Evolutionary conservation across 2,888 invertebrate species (phyloP).

Genomic region (Malthinus flaveolus): DNA sequence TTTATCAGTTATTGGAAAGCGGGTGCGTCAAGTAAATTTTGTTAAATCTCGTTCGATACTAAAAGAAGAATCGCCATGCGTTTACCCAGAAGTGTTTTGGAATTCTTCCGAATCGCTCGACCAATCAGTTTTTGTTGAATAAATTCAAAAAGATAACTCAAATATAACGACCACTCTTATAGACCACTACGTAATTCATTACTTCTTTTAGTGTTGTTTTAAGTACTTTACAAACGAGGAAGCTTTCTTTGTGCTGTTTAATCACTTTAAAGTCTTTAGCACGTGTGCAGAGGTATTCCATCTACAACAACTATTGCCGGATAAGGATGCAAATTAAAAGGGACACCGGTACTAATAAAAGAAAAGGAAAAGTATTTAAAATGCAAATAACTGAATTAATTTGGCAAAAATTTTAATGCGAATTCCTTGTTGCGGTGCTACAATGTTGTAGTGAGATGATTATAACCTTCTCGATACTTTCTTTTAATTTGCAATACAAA

Average conservation of each 20-base stretch:
- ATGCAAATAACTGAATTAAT: too few relatives aligned
- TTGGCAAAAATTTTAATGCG: neutral
- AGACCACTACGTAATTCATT: conserved; percentile 14
- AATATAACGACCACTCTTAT: conserved; percentile 9
- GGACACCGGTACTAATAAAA: too few relatives aligned
- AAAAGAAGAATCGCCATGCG: neutral
- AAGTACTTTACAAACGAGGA: conserved; percentile 16
- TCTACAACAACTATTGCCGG: too few relatives aligned
- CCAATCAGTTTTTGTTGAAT: neutral
- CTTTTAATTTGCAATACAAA: conserved; percentile 5
- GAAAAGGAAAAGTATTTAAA: too few relatives aligned
- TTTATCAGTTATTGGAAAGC: too few relatives aligned
- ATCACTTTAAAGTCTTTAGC: neutral
- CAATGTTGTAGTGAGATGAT: neutral
- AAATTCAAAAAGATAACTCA: neutral
- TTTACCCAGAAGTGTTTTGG: conserved; percentile 6
- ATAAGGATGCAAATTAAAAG: too few relatives aligned
- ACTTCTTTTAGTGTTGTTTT: conserved; percentile 5
- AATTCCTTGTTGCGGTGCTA: neutral
- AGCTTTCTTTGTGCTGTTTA: conserved; percentile 23
- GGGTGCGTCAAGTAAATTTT: neutral
- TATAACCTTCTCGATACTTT: neutral
- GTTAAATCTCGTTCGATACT: neutral
- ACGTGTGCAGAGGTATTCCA: neutral
- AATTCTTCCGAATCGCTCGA: neutral